These are phyloP conservation scores for Ophioderma brevispina DNA, from an alignment of 35 echinoderm and acorn worm species.

Conservation along the genomic window DNA sequence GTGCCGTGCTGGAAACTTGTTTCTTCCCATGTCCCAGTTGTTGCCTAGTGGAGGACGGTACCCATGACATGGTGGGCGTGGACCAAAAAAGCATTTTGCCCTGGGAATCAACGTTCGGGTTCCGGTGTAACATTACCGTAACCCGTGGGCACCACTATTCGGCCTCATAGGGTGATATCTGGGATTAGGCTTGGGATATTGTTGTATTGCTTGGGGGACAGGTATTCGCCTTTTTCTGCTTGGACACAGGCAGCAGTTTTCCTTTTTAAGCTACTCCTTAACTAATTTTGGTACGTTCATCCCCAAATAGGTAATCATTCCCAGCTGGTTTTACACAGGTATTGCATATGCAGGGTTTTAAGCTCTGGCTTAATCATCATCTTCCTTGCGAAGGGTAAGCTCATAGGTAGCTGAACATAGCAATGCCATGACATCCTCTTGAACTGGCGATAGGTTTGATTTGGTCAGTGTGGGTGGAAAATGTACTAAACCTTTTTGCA, in stretches of 20 bases:
- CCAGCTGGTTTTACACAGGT: too few relatives aligned
- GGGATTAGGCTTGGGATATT: neutral
- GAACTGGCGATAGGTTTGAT: too few relatives aligned
- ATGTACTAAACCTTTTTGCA: too few relatives aligned
- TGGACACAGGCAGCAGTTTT: neutral
- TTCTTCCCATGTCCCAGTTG: neutral
- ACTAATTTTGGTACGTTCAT: neutral
- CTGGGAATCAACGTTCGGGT: slow-evolving; percentile 46
- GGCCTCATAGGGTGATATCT: slow-evolving; percentile 1
- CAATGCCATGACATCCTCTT: slow-evolving; percentile 28
- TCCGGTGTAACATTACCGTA: slow-evolving; percentile 46
- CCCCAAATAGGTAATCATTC: neutral
- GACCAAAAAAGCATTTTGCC: slow-evolving; percentile 12
- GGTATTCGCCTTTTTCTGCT: too few relatives aligned
- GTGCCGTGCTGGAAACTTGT: too few relatives aligned
- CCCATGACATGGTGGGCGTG: too few relatives aligned
- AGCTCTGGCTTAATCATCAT: slow-evolving; percentile 42
- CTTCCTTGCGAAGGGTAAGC: slow-evolving; percentile 9
- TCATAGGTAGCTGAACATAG: slow-evolving; percentile 39
- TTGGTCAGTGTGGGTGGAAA: too few relatives aligned
- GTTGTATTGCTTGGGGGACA: too few relatives aligned
- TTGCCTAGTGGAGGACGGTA: neutral
- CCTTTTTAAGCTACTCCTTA: neutral
- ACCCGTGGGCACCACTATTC: neutral
- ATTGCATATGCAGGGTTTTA: too few relatives aligned